Conservation (phyloP, 2,888 invertebrate genomes). For the Scrobipalpa costella region DNA sequence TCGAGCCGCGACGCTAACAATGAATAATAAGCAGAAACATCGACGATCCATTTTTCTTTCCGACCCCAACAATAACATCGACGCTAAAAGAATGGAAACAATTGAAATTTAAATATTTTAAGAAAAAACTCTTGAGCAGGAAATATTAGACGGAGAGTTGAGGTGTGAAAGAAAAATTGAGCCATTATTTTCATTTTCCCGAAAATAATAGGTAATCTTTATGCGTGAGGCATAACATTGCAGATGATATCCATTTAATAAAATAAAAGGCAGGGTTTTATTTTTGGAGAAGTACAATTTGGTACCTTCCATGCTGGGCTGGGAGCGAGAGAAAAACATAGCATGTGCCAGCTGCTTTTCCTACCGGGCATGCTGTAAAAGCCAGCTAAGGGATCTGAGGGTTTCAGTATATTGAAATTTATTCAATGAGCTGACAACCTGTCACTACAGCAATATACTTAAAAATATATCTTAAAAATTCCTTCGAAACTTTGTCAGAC, state of each 20-base stretch:
- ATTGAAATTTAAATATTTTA: conserved; percentile 73
- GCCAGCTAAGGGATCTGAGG: no score
- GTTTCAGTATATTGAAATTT: no score
- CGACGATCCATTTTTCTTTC: conserved; percentile 73
- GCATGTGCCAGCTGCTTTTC: no score
- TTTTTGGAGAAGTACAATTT: no score
- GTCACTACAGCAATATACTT: no score
- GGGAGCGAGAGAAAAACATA: no score
- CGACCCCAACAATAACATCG: conserved; percentile 65
- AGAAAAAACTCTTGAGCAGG: conserved; percentile 53
- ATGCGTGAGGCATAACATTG: conserved; percentile 6
- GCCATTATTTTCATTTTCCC: conserved; percentile 25
- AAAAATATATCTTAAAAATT: no score
- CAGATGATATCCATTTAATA: not conserved
- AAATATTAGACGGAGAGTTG: conserved; percentile 47
- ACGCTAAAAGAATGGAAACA: conserved; percentile 68
- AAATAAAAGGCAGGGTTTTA: no score
- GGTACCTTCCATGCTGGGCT: no score
- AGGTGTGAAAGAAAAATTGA: conserved; percentile 32
- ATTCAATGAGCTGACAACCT: no score
- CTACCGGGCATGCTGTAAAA: no score
- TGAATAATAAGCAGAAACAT: conserved; percentile 76
- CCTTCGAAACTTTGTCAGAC: no score
- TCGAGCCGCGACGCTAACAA: conserved; percentile 52
- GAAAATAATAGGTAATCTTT: not conserved